Base-by-base conservation (phyloP, 1,140 invertebrate species). In the Centruroides sculpturatus region DNA sequence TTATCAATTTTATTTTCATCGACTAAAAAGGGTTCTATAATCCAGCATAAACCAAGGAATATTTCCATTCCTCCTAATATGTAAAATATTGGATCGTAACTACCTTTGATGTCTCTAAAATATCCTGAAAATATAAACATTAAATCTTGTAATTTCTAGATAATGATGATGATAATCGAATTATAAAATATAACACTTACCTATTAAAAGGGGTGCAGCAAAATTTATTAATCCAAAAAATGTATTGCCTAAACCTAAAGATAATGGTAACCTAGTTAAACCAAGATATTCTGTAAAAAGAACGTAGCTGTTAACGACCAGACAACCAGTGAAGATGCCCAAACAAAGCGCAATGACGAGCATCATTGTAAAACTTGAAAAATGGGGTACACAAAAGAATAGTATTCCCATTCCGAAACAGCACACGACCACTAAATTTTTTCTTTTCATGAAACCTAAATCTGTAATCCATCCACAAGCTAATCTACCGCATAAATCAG, bases 391-490 rank as follows among this genome's bases (percentile, higher is more conserved):
- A 10, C 54, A 11, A 7, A 10, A 36, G 3, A 49, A 52, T 4
- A 66, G 41, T 3, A 59, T 4, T 6, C 64, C 64, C 53, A 67
- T 59, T 11, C 34, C 54, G 9, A 66, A 7, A 7, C 64, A 46
- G 11, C 52, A 66, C 6, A 62, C 51, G 34, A 60, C 57, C 46
- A 61, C 63, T 10, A 66, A 46, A 35, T 65, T 60, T 34, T 60
- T 60, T 34, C 62, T 52, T 34, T 61, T 63, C 48, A 68, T 52
- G 10, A 65, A 59, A 2, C 60, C 59, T 12, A 53, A 50, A 36
- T 68, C 67, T 7, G 65, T 62, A 6, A 68, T 64, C 61, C 59
- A 65, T 7, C 65, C 65, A 1, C 63, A 66, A 35, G 59, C 51
- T 3, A 67, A 34, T 13, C 67, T 58, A 10, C 67, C 65, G 5